Evolutionary conservation across 2,888 invertebrate species (phyloP).

Genomic region (Megastigmus dorsalis): DNA sequence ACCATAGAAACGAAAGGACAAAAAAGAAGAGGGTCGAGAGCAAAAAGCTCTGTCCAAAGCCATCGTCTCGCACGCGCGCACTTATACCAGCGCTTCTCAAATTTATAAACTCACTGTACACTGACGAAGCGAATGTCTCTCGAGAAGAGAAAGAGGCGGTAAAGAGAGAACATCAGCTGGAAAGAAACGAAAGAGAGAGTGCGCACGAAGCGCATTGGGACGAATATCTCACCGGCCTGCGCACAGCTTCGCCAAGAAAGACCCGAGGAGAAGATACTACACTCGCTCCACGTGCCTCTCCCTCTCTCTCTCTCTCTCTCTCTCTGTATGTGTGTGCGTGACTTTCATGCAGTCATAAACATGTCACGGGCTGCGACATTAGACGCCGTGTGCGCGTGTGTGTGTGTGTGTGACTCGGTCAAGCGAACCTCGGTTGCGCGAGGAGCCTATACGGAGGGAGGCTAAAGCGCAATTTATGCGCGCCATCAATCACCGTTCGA

Average conservation of each 20-base stretch:
- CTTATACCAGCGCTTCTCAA: neutral
- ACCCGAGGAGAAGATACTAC: too few species aligned
- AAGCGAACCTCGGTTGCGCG: slow-evolving; percentile 11
- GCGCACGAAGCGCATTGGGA: slow-evolving; percentile 5
- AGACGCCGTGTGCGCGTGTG: too few species aligned
- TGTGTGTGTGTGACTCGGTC: slow-evolving; percentile 21
- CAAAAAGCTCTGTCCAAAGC: neutral
- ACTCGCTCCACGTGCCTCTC: too few species aligned
- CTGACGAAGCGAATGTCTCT: neutral
- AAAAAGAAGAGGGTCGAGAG: too few species aligned
- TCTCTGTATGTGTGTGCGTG: too few species aligned
- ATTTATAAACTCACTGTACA: neutral
- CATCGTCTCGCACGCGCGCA: neutral
- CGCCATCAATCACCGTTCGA: slow-evolving; percentile 44
- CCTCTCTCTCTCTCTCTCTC: too few species aligned
- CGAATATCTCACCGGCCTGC: too few species aligned
- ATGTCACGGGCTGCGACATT: slow-evolving; percentile 42
- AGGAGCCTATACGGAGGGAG: too few species aligned
- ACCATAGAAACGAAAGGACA: neutral
- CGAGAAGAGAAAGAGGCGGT: neutral
- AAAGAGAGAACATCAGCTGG: neutral
- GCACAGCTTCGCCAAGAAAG: slow-evolving; percentile 13
- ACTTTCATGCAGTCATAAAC: slow-evolving; percentile 51
- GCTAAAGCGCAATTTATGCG: slow-evolving; percentile 33
- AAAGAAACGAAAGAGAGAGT: slow-evolving; percentile 43